phyloP scores from a whole-genome alignment of 2,888 invertebrate species.

The Dusona sp. region DNA sequence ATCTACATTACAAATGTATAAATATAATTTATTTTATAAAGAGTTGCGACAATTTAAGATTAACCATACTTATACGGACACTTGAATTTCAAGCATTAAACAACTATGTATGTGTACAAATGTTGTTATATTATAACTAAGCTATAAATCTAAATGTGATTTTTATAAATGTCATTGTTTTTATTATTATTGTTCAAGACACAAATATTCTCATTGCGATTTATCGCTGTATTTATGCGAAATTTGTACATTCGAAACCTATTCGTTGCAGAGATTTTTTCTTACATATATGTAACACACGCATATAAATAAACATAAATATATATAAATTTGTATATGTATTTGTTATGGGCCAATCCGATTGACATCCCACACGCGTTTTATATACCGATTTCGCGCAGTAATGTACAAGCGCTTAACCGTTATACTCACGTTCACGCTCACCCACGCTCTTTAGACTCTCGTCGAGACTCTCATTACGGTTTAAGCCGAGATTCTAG shows the following conservation, averaged over 20 bases:
- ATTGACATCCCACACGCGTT: slow-evolving; percentile 59
- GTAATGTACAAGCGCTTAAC: slow-evolving; percentile 54
- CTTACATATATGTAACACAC: neutral
- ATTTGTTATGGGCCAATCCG: slow-evolving; percentile 48
- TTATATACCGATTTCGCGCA: slow-evolving; percentile 20
- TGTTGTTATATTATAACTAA: neutral
- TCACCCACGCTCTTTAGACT: slow-evolving; percentile 52
- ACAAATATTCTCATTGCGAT: neutral
- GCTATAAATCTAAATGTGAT: neutral
- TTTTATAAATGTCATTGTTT: neutral
- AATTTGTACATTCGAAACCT: neutral
- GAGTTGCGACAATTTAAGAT: too few species aligned
- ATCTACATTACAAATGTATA: too few species aligned
- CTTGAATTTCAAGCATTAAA: too few species aligned
- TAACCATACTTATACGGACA: too few species aligned
- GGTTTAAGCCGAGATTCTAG: slow-evolving; percentile 39
- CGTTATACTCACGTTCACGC: slow-evolving; percentile 63
- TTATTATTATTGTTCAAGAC: neutral
- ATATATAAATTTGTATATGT: slow-evolving; percentile 12
- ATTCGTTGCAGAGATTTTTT: neutral
- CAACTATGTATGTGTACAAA: too few species aligned
- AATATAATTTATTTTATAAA: too few species aligned
- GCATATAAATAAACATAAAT: neutral
- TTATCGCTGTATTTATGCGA: slow-evolving; percentile 28
- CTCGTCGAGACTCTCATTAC: slow-evolving; percentile 52